Evolutionary conservation across 2,888 invertebrate genomes (phyloP).

Genomic region (Hypena proboscidalis): DNA sequence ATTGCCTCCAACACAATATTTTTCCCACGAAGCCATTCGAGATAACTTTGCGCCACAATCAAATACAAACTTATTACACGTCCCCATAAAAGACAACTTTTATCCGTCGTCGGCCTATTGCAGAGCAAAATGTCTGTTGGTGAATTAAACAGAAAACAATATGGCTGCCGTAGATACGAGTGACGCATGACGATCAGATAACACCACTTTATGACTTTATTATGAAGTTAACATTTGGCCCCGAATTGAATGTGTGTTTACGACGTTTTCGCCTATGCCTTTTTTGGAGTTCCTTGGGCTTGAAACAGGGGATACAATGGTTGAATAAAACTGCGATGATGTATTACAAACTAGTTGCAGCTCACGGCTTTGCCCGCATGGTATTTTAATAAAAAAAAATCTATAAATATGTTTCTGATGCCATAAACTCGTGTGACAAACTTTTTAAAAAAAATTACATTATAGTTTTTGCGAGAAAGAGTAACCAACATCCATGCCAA

Average conservation of each 20-base stretch:
- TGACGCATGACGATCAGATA: slow-evolving; percentile 65
- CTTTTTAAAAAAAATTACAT: no score
- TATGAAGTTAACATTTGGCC: slow-evolving; percentile 52
- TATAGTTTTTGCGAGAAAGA: no score
- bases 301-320: background rate
- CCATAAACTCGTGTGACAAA: no score
- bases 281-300: slow-evolving; percentile 31
- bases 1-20: background rate
- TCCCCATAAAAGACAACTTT: slow-evolving; percentile 26
- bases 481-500: no score
- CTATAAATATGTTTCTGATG: no score
- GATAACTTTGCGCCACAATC: slow-evolving; percentile 13
- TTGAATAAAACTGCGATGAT: no score
- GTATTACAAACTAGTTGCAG: no score
- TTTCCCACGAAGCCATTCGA: slow-evolving; percentile 4
- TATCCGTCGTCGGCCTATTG: slow-evolving; percentile 4
- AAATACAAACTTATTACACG: slow-evolving; percentile 27
- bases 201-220: slow-evolving; percentile 58
- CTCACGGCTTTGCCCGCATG: no score
- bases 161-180: slow-evolving; percentile 30
- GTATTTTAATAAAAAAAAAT: no score
- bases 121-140: slow-evolving; percentile 19
- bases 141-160: slow-evolving; percentile 36
- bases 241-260: slow-evolving; percentile 46
- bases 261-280: slow-evolving; percentile 32